Base-by-base conservation (phyloP, 2,797 vertebrate species). In the Alectoris magna region DNA sequence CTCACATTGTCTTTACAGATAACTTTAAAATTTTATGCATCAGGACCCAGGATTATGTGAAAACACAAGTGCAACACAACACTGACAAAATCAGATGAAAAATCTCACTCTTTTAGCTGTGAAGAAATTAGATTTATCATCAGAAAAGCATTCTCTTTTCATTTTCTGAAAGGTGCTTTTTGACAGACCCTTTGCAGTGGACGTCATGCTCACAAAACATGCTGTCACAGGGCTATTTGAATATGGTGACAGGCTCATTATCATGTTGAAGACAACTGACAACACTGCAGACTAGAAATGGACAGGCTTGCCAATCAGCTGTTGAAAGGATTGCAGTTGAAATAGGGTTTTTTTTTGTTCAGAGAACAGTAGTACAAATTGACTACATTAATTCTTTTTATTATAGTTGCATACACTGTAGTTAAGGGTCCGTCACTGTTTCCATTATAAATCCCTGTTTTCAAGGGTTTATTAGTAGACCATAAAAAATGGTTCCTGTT, bases 241-340 rank as follows among this genome's bases (percentile, higher is more conserved):
- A 98, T 98, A 98, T 97, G 97, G 97, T 98, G 98, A 98, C 98
- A 98, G 98, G 97, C 98, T 98, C 98, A 98, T 98, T 98, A 98
- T 98, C 98, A 97, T 98, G 98, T 98, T 97, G 97, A 97, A 97
- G 98, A 97, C 97, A 97, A 98, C 96, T 98, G 98, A 98, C 98
- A 98, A 98, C 97, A 96, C 97, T 94, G 96, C 93, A 96, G 97
- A 97, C 97, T 97, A 96, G 96, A 97, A 98, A 98, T 97, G 98
- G 97, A 98, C 98, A 97, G 97, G 97, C 95, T 97, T 98, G 98
- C 98, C 98, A 98, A 98, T 98, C 98, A 98, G 97, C 97, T 96
- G 95, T 96, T 98, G 97, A 98, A 98, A 98, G 96, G 97, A 96
- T 94, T 96, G 95, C 95, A 89, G 96, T 97, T 96, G 97, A 97